Evolutionary conservation across 2,113 vertebrate genomes (phyloP), one percentile per base, ranked within the genome.

Genomic region (Onychostruthus taczanowskii): DNA sequence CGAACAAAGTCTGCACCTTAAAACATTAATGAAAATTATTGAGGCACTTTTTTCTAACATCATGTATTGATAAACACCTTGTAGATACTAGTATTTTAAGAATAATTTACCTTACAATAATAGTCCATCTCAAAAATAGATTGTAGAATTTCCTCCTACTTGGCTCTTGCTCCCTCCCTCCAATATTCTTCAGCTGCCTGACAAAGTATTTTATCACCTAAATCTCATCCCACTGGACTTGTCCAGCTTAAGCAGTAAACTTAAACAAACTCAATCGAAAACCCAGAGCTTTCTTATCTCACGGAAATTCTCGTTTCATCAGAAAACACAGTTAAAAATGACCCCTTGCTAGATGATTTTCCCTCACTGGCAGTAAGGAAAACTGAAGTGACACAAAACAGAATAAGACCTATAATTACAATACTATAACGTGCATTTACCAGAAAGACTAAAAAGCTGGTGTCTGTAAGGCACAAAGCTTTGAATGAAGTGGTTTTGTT

Each of bases 141-240:
- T 8, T 50, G 75, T 23, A 74, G 43, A 52, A 76, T 52, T 90
- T 75, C 28, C 28, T 56, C 30, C 20, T 62, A 70, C 53, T 11
- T 62, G 69, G 41, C 23, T 87, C 66, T 70, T 78, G 43, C 28
- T 92, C 37, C 52, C 49, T 46, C 72, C 27, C 43, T 77, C 39
- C 39, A 68, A 3, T 37, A 68, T 26, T 77, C 21, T 44, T 70
- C 6, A 92, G 67, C 81, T 79, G 91, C 28, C n/a, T 67, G 63
- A 87, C 15, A 53, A 43, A 62, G 16, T 90, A 91, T 68, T 92
- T 93, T 87, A 83, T 93, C 90, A 91, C 81, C 70, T 89, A 94
- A 79, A 94, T 81, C 47, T 95, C 50, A 84, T n/a, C 68, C 86
- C 37, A 62, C 37, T 76, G 58, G 53, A 58, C 93, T 84, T 70